These are phyloP conservation scores for Selenia dentaria DNA, from an alignment of 2,888 invertebrate species.

Conservation along the genomic window DNA sequence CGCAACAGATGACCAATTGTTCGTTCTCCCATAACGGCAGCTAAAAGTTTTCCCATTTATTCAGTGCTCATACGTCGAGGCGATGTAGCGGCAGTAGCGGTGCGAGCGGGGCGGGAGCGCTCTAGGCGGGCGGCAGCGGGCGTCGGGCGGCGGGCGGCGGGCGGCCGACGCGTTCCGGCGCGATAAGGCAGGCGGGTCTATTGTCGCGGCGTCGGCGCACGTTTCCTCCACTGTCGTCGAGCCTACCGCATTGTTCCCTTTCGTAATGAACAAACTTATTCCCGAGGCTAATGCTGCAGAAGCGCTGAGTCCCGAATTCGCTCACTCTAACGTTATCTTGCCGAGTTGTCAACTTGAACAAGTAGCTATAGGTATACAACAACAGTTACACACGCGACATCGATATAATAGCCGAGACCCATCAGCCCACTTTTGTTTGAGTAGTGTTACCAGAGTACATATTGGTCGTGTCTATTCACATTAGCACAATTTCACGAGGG, in stretches of 20 bases:
- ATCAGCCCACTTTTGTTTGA: conserved; percentile 76
- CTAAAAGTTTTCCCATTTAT: conserved; percentile 84
- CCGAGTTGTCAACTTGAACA: conserved; percentile 59
- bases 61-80: conserved; percentile 79
- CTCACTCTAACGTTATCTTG: conserved; percentile 67
- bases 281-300: conserved; percentile 73
- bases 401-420: conserved; percentile 64
- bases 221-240: conserved; percentile 80
- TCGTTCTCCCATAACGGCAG: conserved; percentile 73
- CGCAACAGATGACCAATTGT: conserved; percentile 82
- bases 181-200: conserved; percentile 76
- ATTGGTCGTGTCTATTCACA: conserved; percentile 66
- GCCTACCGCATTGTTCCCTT: conserved; percentile 78
- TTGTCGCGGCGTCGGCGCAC: conserved; percentile 83
- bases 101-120: conserved; percentile 35
- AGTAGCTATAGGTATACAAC: too few species aligned
- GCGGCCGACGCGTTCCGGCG: conserved; percentile 77
- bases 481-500: conserved; percentile 64
- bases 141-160: conserved; percentile 37
- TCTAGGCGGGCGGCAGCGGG: conserved; percentile 21
- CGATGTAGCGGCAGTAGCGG: conserved; percentile 36
- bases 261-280: conserved; percentile 84
- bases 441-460: conserved; percentile 62
- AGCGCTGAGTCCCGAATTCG: conserved; percentile 70
- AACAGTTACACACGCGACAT: conserved; percentile 53